Percentiles rank a stretch among this genome's conserved stretches.
Evolutionary conservation across 2,113 vertebrate genomes (phyloP).

Genomic region (Syngnathoides biaculeatus): DNA sequence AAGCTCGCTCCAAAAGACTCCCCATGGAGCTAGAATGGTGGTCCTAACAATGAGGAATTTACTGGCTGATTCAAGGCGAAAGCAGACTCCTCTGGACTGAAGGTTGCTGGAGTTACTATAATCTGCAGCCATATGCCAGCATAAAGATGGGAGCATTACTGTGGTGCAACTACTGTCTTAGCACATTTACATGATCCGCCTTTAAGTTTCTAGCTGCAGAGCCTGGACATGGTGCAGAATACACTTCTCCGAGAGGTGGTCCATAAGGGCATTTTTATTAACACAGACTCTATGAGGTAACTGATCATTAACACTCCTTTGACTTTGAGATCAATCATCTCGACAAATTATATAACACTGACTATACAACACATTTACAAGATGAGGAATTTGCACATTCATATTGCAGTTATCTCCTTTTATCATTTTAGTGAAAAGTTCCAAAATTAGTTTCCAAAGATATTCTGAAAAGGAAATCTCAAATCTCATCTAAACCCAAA

Average conservation of each 20-base stretch:
- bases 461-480: not conserved
- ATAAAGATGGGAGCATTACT: constrained; percentile 90
- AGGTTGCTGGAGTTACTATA: constrained; percentile 73
- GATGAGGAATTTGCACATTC: not conserved
- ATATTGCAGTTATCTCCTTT: not conserved
- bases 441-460: not conserved
- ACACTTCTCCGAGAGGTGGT: constrained; percentile 64
- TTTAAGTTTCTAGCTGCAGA: constrained; percentile 76
- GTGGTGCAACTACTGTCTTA: constrained; percentile 73
- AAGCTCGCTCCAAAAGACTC: constrained; percentile 58
- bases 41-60: constrained; percentile 64
- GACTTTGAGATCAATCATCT: not conserved
- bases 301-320: not conserved
- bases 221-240: constrained; percentile 83
- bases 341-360: not conserved
- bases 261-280: constrained; percentile 46
- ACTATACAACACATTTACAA: not conserved
- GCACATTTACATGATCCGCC: constrained; percentile 84
- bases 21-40: constrained; percentile 52
- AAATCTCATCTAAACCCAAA: not conserved
- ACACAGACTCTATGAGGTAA: constrained; percentile 5
- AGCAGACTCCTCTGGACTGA: constrained; percentile 65
- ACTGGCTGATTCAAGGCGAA: constrained; percentile 65
- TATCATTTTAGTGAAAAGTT: not conserved
- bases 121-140: constrained; percentile 86